These are phyloP conservation scores for Cerceris ruficornis DNA, from an alignment of 2,888 invertebrate species.

Conservation along the genomic window DNA sequence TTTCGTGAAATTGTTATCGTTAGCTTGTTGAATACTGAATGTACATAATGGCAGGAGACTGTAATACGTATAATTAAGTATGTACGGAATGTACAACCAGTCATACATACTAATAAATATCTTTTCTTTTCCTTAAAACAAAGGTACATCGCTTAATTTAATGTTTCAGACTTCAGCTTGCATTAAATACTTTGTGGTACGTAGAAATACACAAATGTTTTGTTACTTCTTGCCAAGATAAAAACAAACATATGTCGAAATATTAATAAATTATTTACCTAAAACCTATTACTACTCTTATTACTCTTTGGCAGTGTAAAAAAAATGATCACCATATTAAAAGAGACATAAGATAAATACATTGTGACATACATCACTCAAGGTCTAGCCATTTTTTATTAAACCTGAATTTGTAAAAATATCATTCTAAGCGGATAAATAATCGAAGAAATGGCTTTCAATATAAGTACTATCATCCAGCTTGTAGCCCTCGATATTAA, in stretches of 20 bases:
- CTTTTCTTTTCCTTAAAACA: constrained; percentile 10
- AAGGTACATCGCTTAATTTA: no score
- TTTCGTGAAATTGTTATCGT: neutral
- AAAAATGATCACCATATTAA: constrained; percentile 27
- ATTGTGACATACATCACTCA: neutral
- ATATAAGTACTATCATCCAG: no score
- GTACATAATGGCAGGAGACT: constrained; percentile 1
- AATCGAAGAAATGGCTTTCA: neutral
- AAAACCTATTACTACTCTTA: constrained; percentile 10
- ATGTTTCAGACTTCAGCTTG: neutral
- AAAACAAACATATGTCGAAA: neutral
- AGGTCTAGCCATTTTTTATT: neutral
- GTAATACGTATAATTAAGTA: constrained; percentile 2
- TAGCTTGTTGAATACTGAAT: constrained; percentile 1
- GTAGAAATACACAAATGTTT: neutral
- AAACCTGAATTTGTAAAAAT: neutral
- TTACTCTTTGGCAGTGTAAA: constrained; percentile 48
- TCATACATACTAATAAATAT: constrained; percentile 24
- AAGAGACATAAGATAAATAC: neutral
- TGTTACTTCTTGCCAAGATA: constrained; percentile 2
- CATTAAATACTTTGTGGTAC: neutral
- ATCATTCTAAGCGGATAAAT: neutral
- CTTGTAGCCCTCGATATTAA: neutral
- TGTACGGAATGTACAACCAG: constrained; percentile 5
- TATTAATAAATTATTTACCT: constrained; percentile 20